These are phyloP conservation scores for Neoarius graeffei DNA, from an alignment of 2,113 vertebrate species.

Conservation along the genomic window DNA sequence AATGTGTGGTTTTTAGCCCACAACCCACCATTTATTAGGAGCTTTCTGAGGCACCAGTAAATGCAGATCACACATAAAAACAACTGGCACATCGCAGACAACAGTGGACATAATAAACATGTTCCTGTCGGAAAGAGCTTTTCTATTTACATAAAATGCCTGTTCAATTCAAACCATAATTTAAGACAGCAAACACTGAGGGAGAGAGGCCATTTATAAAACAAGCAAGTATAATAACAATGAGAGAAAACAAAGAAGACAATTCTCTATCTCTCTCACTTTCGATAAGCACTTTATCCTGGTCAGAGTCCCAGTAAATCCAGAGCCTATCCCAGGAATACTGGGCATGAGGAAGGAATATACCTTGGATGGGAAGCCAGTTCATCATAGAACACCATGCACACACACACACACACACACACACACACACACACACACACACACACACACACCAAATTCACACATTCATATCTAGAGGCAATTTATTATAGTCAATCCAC, in stretches of 20 bases:
- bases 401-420: not conserved
- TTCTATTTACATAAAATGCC: conserved; percentile 23
- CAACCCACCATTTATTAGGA: conserved; percentile 8
- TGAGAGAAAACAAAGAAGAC: not conserved
- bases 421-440: conserved; percentile 8
- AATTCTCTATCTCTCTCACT: not conserved
- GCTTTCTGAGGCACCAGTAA: conserved; percentile 18
- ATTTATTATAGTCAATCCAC: not conserved
- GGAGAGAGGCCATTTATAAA: not conserved
- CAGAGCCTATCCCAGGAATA: not conserved
- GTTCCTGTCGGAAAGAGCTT: conserved; percentile 20
- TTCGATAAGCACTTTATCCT: conserved; percentile 3
- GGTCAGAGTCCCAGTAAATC: not conserved
- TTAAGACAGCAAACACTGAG: not conserved
- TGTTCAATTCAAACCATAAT: conserved; percentile 5
- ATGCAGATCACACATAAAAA: conserved; percentile 23
- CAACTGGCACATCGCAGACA: conserved; percentile 15
- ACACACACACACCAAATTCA: not conserved
- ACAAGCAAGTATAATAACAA: not conserved
- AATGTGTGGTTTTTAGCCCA: not conserved
- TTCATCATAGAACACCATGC: not conserved
- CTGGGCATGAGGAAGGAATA: not conserved
- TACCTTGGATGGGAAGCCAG: not conserved
- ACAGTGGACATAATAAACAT: not conserved
- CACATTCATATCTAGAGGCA: too few relatives aligned